Conservation (phyloP, 2,797 vertebrate species). For the Carcharodon carcharias region DNA sequence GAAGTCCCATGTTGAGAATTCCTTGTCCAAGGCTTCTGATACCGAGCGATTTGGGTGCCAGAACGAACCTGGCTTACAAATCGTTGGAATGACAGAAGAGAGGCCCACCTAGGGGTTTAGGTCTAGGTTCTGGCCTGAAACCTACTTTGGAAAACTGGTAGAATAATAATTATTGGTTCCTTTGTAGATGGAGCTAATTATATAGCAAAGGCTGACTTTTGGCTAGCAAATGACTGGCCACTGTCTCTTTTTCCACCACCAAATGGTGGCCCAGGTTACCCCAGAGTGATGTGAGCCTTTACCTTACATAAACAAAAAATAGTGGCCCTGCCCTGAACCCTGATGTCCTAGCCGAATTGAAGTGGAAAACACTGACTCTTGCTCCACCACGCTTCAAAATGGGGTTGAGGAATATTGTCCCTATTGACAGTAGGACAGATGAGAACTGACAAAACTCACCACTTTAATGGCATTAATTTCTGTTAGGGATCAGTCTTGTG, state of each 20-base stretch:
- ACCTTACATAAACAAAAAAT: background rate
- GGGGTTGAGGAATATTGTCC: background rate
- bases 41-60: background rate
- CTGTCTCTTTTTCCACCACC: background rate
- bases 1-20: background rate
- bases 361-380: background rate
- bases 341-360: background rate
- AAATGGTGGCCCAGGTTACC: background rate
- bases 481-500: background rate
- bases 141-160: background rate
- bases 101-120: background rate
- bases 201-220: background rate
- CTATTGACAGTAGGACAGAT: background rate
- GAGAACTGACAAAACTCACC: background rate
- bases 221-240: background rate
- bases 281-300: background rate
- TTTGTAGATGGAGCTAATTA: background rate
- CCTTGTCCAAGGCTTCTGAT: background rate
- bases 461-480: background rate
- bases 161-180: background rate
- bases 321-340: background rate
- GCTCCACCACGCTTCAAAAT: background rate
- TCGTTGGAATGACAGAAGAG: background rate
- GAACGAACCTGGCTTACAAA: background rate
- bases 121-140: background rate